Percentiles rank a stretch among this genome's conserved stretches.
phyloP scores from a whole-genome alignment of 2,113 vertebrate genomes.

The Catharus bicknelli region DNA sequence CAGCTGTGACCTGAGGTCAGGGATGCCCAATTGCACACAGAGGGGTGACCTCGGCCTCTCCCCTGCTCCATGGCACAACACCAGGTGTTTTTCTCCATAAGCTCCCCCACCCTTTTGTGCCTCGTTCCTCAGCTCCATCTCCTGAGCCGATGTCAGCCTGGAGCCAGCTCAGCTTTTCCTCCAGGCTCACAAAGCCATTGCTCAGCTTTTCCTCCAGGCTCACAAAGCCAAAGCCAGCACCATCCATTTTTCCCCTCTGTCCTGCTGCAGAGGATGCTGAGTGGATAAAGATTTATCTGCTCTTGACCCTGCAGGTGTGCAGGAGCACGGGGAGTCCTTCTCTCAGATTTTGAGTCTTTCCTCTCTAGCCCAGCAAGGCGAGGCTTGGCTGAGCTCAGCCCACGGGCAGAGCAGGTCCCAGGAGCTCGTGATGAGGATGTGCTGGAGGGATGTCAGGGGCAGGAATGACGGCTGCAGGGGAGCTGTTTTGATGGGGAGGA shows the following conservation, averaged over 20 bases:
- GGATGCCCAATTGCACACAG: neutral
- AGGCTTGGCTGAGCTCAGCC: neutral
- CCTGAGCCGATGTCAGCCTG: neutral
- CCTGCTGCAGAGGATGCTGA: neutral
- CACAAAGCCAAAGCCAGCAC: neutral
- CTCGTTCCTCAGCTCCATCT: neutral
- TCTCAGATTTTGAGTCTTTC: neutral
- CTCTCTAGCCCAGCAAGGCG: rapidly evolving
- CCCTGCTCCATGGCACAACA: neutral
- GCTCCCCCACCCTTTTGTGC: neutral
- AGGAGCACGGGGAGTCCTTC: neutral
- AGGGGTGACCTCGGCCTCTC: neutral
- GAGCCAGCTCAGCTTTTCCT: neutral
- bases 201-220: neutral
- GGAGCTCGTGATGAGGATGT: rapidly evolving
- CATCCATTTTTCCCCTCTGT: neutral
- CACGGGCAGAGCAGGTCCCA: neutral
- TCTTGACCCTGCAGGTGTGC: neutral
- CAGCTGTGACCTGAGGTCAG: neutral
- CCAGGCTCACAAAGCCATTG: neutral
- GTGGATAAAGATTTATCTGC: neutral
- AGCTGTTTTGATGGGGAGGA: neutral
- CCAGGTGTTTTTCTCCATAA: neutral
- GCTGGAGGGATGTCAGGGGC: neutral
- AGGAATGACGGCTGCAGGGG: neutral